Conservation (phyloP, 1,140 invertebrate genomes). For the Heliconius hermathena region DNA sequence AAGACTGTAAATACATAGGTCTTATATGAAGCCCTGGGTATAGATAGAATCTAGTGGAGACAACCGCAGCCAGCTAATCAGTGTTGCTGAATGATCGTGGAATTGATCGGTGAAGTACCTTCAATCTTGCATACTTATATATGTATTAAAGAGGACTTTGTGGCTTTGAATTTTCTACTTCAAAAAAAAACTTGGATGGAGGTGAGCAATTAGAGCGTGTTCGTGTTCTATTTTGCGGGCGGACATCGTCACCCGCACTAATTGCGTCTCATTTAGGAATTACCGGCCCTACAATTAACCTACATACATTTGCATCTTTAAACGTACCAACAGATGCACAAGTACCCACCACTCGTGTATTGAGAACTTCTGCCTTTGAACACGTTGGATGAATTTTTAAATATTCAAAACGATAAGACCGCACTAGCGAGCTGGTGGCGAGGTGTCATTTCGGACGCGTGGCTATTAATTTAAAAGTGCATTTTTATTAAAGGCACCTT, state of each 20-base stretch:
- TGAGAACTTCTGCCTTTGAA: slow-evolving; percentile 47
- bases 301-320: slow-evolving; percentile 59
- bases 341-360: slow-evolving; percentile 25
- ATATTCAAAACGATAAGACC: slow-evolving; percentile 19
- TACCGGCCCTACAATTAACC: slow-evolving; percentile 67
- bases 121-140: not conserved
- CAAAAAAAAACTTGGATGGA: slow-evolving; percentile 21
- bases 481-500: slow-evolving; percentile 6
- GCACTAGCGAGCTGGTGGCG: not conserved
- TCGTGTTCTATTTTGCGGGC: slow-evolving; percentile 54
- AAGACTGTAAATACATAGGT: not conserved
- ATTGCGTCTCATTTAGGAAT: slow-evolving; percentile 75
- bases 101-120: slow-evolving; percentile 13
- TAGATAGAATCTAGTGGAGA: slow-evolving; percentile 7
- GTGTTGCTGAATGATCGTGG: slow-evolving; percentile 22
- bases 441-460: slow-evolving; percentile 3
- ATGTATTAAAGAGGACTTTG: not conserved
- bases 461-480: slow-evolving; percentile 20
- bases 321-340: slow-evolving; percentile 33
- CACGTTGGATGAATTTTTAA: slow-evolving; percentile 28
- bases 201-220: slow-evolving; percentile 61
- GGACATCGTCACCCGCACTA: slow-evolving; percentile 60
- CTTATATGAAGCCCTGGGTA: slow-evolving; percentile 13
- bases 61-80: slow-evolving; percentile 30
- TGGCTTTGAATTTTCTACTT: slow-evolving; percentile 1